phyloP scores from a whole-genome alignment of 2,888 invertebrate genomes.

The Tineola bisselliella region DNA sequence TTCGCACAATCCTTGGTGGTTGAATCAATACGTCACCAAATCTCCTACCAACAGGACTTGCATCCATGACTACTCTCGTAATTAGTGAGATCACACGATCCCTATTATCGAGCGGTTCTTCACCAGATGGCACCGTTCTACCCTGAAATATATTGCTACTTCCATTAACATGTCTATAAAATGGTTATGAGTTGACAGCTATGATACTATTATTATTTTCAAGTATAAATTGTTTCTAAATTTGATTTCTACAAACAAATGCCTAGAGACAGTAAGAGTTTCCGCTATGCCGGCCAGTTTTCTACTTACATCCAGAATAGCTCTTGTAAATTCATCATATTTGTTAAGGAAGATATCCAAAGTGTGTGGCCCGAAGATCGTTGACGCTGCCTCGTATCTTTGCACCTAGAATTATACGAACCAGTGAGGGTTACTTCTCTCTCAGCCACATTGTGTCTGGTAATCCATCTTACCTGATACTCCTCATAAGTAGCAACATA shows the following conservation, averaged over 20 bases:
- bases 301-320: constrained; percentile 53
- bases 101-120: constrained; percentile 76
- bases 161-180: too few species aligned
- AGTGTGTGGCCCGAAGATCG: constrained; percentile 85
- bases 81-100: constrained; percentile 76
- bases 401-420: constrained; percentile 70
- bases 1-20: constrained; percentile 68
- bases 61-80: constrained; percentile 79
- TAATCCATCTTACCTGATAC: too few species aligned
- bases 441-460: too few species aligned
- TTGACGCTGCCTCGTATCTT: constrained; percentile 88
- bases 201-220: too few species aligned
- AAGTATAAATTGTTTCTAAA: too few species aligned
- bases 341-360: constrained; percentile 78
- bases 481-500: constrained; percentile 86
- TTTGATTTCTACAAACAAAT: too few species aligned
- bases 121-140: constrained; percentile 64
- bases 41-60: constrained; percentile 68
- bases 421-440: too few species aligned
- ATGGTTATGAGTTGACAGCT: too few species aligned
- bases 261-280: too few species aligned
- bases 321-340: constrained; percentile 70
- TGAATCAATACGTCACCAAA: constrained; percentile 79
- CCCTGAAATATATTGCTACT: constrained; percentile 40
- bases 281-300: too few species aligned